Conservation (phyloP, 2,113 vertebrate genomes). For the Rhodinocichla rosea region DNA sequence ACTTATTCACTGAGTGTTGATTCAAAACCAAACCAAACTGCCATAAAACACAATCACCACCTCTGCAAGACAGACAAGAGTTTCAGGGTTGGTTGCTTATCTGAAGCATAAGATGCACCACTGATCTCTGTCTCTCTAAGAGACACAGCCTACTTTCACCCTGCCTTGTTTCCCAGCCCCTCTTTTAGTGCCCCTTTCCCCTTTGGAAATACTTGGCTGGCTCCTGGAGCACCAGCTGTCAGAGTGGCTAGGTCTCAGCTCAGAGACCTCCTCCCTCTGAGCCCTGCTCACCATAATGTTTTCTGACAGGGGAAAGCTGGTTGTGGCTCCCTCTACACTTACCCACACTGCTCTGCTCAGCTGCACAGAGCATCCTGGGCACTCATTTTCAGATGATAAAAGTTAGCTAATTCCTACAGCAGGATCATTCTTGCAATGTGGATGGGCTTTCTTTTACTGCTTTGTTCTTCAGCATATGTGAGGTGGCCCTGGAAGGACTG, state of each 20-base stretch:
- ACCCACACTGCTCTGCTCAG: accelerated
- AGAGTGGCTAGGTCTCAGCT: accelerated
- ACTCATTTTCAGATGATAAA: background rate
- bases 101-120: background rate
- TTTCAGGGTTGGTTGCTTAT: background rate
- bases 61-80: accelerated
- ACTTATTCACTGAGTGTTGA: background rate
- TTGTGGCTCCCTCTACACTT: background rate
- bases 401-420: background rate
- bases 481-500: background rate
- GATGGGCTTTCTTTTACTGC: background rate
- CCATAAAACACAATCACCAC: background rate
- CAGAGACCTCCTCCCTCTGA: background rate
- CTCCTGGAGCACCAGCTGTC: background rate
- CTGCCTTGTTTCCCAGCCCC: background rate
- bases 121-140: background rate
- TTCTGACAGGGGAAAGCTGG: background rate
- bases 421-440: accelerated
- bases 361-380: background rate
- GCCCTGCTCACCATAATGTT: background rate
- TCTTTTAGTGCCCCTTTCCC: background rate
- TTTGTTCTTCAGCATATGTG: background rate
- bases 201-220: background rate
- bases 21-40: background rate
- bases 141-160: background rate